Conservation (phyloP, 2,113 vertebrate genomes). For the Anguilla rostrata region DNA sequence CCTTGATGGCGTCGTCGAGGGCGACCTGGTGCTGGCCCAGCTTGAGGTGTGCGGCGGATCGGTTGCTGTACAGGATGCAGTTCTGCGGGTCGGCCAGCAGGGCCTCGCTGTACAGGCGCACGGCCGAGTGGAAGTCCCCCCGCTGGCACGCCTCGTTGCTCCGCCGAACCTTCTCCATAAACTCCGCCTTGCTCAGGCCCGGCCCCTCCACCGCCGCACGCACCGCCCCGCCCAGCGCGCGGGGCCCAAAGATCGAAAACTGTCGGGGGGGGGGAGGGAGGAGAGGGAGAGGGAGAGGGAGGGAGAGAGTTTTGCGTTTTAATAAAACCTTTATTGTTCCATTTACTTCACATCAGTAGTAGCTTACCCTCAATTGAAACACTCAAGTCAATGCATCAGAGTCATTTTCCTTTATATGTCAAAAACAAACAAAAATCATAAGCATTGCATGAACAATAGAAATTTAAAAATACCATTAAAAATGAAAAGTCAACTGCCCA, state of each 20-base stretch:
- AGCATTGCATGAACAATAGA: no score
- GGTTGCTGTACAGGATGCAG: slow-evolving; percentile 94
- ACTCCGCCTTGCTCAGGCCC: slow-evolving; percentile 85
- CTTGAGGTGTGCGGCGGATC: slow-evolving; percentile 85
- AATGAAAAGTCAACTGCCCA: no score
- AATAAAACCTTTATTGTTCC: no score
- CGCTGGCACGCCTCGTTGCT: slow-evolving; percentile 92
- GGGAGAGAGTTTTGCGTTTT: no score
- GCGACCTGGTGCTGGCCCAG: slow-evolving; percentile 83
- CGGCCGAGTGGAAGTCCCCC: slow-evolving; percentile 84
- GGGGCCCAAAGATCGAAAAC: slow-evolving; percentile 77
- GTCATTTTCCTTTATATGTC: no score
- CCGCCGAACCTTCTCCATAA: slow-evolving; percentile 90
- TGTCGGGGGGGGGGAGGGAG: slow-evolving; percentile 44
- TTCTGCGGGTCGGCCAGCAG: slow-evolving; percentile 87
- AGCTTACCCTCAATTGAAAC: no score
- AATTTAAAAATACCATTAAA: no score
- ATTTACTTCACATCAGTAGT: no score
- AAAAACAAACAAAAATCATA: no score
- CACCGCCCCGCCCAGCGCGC: slow-evolving; percentile 62
- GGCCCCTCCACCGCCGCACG: slow-evolving; percentile 58
- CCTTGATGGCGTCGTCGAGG: slow-evolving; percentile 87
- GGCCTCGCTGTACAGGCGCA: slow-evolving; percentile 84
- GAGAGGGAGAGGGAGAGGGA: no score
- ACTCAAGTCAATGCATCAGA: no score